Conservation (phyloP, 2,888 invertebrate species). For the Meteorus colon region DNA sequence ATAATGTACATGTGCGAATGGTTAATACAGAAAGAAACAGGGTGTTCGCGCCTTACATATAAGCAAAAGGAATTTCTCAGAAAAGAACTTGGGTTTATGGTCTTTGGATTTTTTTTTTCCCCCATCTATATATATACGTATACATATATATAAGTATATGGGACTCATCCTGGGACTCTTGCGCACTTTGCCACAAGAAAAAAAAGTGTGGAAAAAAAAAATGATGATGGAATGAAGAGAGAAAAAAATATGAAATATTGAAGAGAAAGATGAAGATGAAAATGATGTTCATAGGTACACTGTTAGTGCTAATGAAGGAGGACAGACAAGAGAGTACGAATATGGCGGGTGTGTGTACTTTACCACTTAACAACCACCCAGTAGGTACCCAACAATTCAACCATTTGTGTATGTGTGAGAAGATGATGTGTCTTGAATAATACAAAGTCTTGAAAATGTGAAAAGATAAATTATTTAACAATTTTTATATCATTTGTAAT, state of each 20-base stretch:
- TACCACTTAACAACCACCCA: slow-evolving; percentile 67
- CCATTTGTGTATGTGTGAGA: neutral
- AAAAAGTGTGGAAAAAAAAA: slow-evolving; percentile 40
- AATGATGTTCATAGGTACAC: slow-evolving; percentile 49
- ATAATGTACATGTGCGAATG: slow-evolving; percentile 19
- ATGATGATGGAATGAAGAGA: slow-evolving; percentile 17
- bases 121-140: neutral
- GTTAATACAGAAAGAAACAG: neutral
- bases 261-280: slow-evolving; percentile 9
- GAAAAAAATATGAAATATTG: slow-evolving; percentile 39
- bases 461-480: neutral
- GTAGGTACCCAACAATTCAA: slow-evolving; percentile 40
- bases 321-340: slow-evolving; percentile 55
- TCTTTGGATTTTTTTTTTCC: slow-evolving; percentile 62
- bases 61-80: slow-evolving; percentile 58
- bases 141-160: slow-evolving; percentile 55
- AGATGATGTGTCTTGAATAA: no score
- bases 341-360: slow-evolving; percentile 67
- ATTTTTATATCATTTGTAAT: no score
- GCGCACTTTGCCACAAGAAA: slow-evolving; percentile 53
- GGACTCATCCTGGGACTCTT: slow-evolving; percentile 33
- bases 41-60: neutral
- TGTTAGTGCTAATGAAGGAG: slow-evolving; percentile 72
- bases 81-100: slow-evolving; percentile 66
- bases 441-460: neutral